Percentiles rank a stretch among this genome's conserved stretches.
Evolutionary conservation across 2,113 vertebrate species (phyloP).

Genomic region (Dascyllus trimaculatus): DNA sequence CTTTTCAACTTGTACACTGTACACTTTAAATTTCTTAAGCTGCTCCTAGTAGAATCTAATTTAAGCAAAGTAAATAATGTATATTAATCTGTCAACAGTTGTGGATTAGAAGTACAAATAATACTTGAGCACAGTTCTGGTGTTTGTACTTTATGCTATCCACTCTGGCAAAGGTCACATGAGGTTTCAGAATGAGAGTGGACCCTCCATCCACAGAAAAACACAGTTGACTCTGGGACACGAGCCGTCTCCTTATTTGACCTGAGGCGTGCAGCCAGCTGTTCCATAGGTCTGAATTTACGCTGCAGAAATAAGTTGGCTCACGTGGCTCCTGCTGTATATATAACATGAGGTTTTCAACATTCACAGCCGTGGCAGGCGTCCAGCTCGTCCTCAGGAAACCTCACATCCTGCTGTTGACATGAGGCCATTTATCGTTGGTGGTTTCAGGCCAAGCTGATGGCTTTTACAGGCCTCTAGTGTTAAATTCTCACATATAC

Average conservation of each 20-base stretch:
- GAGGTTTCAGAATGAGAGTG: neutral
- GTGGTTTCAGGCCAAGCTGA: no score
- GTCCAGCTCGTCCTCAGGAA: conserved; percentile 11
- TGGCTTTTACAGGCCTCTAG: no score
- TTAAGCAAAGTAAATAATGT: no score
- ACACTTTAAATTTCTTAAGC: no score
- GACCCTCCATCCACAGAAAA: neutral
- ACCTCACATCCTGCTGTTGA: conserved; percentile 34
- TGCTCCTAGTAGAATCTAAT: no score
- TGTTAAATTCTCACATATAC: no score
- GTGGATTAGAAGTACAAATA: no score
- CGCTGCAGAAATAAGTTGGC: no score
- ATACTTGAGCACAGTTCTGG: no score
- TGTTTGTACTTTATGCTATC: no score
- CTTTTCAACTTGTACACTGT: no score
- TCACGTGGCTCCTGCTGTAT: neutral
- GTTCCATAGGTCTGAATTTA: neutral
- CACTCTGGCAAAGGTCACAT: neutral
- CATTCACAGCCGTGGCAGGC: conserved; percentile 29
- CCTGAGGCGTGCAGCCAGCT: neutral
- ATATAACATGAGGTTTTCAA: conserved; percentile 20
- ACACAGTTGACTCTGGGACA: neutral
- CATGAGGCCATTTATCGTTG: neutral
- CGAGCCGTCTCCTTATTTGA: neutral
- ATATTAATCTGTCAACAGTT: no score